Evolutionary conservation across 2,888 invertebrate species (phyloP), one percentile per base, ranked within the genome.

Genomic region (Agriopis leucophaearia): DNA sequence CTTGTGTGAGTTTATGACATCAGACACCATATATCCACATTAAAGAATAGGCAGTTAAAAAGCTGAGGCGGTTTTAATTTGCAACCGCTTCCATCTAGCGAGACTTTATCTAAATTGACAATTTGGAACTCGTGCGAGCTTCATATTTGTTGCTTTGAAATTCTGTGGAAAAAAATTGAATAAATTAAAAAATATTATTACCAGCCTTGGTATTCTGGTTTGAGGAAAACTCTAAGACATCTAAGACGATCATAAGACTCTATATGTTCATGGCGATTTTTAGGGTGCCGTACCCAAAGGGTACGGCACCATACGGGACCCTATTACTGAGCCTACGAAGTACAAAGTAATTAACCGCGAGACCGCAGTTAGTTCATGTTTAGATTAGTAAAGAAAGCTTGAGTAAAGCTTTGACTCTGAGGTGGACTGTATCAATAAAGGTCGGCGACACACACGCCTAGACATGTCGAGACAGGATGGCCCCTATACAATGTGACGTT

Each of bases 401-500:
- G 18, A 18, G 15, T 54, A 54, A 54, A 54, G 38, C 38, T 54
- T 38, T 4, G 38, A 54, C 52, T 54, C 52, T 66, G 61, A 13
- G 35, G 6, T 36, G 44, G 66, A 70, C 72, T 64, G 80, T 78
- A 45, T 48, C 47, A 51, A 44, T 56, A 61, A 56, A 51, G 61
- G 51, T 40, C 18, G 13, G 52, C 40, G 16, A 79, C 79, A 75
- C 64, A 72, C 69, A 65, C 63, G 42, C 66, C 40, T 56, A 64
- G 66, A 69, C 71, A 70, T 62, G 74, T 74, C 70, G 72, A 78
- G 78, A 80, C 84, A 83, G 81, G 83, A 83, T 81, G 78, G 79
- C 77, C 66, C 57, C 66, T 54, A 64, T 65, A 72, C 68, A 72
- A 72, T 65, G 63, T 36, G 56, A 55, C 64, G 56, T 52, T 65